Percentiles rank a stretch among this genome's conserved stretches.
Conservation (phyloP, 2,113 vertebrate genomes). For the Stigmatopora nigra region DNA sequence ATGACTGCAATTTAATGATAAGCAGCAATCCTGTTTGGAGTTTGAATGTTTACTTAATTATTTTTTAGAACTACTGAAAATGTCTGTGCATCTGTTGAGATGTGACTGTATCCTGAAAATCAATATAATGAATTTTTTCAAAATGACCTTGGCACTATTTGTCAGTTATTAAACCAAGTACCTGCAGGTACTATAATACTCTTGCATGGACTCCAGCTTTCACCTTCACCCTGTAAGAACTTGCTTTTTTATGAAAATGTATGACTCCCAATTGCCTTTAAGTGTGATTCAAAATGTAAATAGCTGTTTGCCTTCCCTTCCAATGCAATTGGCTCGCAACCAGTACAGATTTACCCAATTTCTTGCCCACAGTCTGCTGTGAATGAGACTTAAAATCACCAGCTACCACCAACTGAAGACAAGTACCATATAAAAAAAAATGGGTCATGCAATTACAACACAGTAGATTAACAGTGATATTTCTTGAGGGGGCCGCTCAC, state of each 20-base stretch:
- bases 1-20: no score
- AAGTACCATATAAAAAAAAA: not conserved
- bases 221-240: not conserved
- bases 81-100: no score
- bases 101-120: no score
- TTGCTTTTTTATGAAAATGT: not conserved
- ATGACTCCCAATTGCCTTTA: not conserved
- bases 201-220: not conserved
- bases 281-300: not conserved
- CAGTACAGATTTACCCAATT: not conserved
- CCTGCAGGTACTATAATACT: no score
- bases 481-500: conserved; percentile 25
- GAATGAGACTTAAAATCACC: not conserved
- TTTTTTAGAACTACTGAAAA: no score
- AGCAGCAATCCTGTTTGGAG: no score
- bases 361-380: not conserved
- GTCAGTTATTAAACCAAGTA: no score
- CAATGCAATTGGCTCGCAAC: not conserved
- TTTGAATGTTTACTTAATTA: no score
- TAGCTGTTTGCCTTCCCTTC: not conserved
- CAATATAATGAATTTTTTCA: no score
- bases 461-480: conserved; percentile 4
- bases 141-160: no score
- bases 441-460: not conserved
- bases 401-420: not conserved